Percentiles rank a stretch among this genome's conserved stretches.
Evolutionary conservation across 2,797 vertebrate genomes (phyloP).

Genomic region (Eulemur albifrons): DNA sequence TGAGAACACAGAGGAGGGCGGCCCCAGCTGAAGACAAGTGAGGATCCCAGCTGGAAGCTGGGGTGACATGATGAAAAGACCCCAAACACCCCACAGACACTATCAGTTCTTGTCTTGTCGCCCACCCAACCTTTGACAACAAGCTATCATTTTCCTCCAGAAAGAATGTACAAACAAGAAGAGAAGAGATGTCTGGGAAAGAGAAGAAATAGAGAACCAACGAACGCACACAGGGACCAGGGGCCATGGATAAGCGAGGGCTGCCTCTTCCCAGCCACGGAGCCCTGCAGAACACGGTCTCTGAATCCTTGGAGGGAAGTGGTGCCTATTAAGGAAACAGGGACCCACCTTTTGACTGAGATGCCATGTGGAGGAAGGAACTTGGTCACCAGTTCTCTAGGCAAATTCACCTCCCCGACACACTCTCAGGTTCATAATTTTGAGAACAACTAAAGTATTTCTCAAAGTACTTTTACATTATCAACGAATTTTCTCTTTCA

Average conservation of each 20-base stretch:
- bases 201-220: neutral
- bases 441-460: neutral
- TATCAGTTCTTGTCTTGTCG: neutral
- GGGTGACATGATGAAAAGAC: neutral
- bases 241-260: neutral
- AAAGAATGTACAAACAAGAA: neutral
- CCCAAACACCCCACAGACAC: neutral
- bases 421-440: neutral
- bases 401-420: neutral
- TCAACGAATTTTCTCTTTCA: neutral
- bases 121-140: neutral
- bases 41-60: neutral
- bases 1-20: neutral
- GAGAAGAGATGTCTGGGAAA: neutral
- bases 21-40: accelerated
- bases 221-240: neutral
- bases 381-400: neutral
- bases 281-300: neutral
- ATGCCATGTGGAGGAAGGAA: conserved; percentile 12
- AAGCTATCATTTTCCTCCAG: neutral
- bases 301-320: neutral
- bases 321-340: neutral
- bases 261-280: neutral
- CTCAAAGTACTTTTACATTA: neutral
- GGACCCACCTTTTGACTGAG: conserved; percentile 21